These are phyloP conservation scores for Drosophila quadrilineata DNA, from an alignment of 1,140 invertebrate genomes.

Conservation along the genomic window DNA sequence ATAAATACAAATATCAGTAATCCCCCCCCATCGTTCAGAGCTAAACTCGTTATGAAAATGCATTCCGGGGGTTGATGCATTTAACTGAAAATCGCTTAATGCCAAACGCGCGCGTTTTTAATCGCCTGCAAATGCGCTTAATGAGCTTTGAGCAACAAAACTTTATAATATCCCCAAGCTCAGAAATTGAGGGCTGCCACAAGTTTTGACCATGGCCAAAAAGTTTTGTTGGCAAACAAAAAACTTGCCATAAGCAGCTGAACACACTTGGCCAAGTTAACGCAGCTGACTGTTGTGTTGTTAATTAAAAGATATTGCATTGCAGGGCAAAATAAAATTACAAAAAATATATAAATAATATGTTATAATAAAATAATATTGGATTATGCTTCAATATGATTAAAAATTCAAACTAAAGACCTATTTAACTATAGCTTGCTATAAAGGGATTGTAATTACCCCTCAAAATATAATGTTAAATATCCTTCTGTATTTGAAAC, in stretches of 20 bases:
- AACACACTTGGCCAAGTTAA: no score
- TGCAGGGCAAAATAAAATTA: conserved; percentile 6
- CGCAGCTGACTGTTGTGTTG: no score
- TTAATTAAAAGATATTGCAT: conserved; percentile 13
- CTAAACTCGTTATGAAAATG: conserved; percentile 66
- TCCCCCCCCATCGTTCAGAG: conserved; percentile 6
- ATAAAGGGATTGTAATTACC: no score
- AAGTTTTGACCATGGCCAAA: conserved; percentile 23
- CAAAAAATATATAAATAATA: background rate
- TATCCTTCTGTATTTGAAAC: conserved; percentile 53
- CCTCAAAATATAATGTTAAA: no score
- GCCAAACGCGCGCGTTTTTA: conserved; percentile 17
- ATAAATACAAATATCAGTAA: conserved; percentile 25
- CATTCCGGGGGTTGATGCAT: conserved; percentile 64
- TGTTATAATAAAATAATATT: background rate
- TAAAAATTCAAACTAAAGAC: conserved; percentile 44
- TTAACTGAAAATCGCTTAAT: conserved; percentile 45
- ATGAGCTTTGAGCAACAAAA: conserved; percentile 57
- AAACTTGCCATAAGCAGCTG: no score
- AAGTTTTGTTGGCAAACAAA: no score
- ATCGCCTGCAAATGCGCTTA: conserved; percentile 58
- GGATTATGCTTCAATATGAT: background rate
- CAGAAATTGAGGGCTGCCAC: background rate
- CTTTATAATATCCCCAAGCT: conserved; percentile 21
- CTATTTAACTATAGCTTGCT: no score